A percentile compares a stretch with the other conserved stretches of the same genome.
Conservation (phyloP, 2,888 invertebrate species). For the Melanargia galathea region DNA sequence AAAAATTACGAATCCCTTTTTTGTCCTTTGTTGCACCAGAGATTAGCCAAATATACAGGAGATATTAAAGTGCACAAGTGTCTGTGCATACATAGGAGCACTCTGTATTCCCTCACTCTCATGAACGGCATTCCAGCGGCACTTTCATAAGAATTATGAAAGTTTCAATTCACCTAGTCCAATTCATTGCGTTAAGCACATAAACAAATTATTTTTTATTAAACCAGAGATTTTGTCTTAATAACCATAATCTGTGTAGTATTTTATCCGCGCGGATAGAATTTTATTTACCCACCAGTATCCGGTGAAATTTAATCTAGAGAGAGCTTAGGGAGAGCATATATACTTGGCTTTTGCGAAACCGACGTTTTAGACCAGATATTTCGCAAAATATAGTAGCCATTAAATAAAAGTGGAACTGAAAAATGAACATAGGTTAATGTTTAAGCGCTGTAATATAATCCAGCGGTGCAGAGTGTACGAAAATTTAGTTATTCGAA, state of each 20-base stretch:
- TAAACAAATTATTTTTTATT: neutral
- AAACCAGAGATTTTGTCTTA: neutral
- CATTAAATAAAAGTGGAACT: constrained; percentile 33
- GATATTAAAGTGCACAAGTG: too few species aligned
- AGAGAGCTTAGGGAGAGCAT: constrained; percentile 37
- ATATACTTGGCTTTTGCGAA: constrained; percentile 35
- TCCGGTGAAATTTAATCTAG: constrained; percentile 39
- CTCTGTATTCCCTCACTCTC: too few species aligned
- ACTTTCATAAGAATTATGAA: too few species aligned
- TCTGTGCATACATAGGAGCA: too few species aligned
- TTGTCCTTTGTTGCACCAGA: too few species aligned
- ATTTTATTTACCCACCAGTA: constrained; percentile 35
- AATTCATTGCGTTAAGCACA: too few species aligned
- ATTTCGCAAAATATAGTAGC: constrained; percentile 32
- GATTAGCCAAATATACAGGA: too few species aligned
- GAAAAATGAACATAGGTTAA: constrained; percentile 30
- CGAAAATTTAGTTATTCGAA: constrained; percentile 22
- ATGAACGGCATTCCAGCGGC: too few species aligned
- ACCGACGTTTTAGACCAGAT: constrained; percentile 33
- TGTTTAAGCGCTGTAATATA: constrained; percentile 25
- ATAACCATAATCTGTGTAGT: constrained; percentile 14
- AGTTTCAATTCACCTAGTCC: too few species aligned
- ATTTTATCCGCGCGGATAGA: constrained; percentile 29
- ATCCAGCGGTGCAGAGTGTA: constrained; percentile 14
- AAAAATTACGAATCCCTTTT: too few species aligned